Percentiles rank a stretch among this genome's conserved stretches.
Evolutionary conservation across 2,888 invertebrate genomes (phyloP).

Genomic region (Steinernema carpocapsae): DNA sequence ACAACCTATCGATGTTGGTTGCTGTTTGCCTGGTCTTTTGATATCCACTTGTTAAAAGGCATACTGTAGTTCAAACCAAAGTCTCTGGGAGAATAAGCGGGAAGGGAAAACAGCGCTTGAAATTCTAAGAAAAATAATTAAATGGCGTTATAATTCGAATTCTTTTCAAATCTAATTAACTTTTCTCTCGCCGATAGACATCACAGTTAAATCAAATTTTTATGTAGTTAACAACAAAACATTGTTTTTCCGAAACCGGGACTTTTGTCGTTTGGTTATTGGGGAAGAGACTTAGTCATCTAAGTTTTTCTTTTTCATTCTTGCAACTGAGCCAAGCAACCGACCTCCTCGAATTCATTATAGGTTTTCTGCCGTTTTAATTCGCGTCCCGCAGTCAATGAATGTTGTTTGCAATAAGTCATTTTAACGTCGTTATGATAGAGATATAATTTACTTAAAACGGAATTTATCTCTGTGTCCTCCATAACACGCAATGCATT

Average conservation of each 20-base stretch:
- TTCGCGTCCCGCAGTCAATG: background rate
- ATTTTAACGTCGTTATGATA: constrained; percentile 31
- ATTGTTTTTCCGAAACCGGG: constrained; percentile 30
- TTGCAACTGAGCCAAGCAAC: background rate
- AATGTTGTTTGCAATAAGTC: constrained; percentile 17
- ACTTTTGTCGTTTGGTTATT: constrained; percentile 16
- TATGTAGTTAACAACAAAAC: constrained; percentile 18
- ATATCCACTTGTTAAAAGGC: too few species aligned
- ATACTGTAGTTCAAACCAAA: too few species aligned
- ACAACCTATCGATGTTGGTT: background rate
- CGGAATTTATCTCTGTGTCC: constrained; percentile 34
- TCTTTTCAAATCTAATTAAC: background rate
- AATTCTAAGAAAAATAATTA: too few species aligned
- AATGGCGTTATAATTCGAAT: too few species aligned
- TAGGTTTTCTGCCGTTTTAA: background rate
- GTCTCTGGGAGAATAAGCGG: too few species aligned
- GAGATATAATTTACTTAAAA: constrained; percentile 32
- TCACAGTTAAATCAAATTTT: constrained; percentile 23
- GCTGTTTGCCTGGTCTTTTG: too few species aligned
- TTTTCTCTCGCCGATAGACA: background rate
- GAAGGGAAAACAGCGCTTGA: too few species aligned
- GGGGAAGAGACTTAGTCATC: constrained; percentile 9
- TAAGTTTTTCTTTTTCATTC: background rate
- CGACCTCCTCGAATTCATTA: background rate
- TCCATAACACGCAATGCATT: constrained; percentile 32